Conservation (phyloP, 2,113 vertebrate genomes). For the Oryzias woworae region DNA sequence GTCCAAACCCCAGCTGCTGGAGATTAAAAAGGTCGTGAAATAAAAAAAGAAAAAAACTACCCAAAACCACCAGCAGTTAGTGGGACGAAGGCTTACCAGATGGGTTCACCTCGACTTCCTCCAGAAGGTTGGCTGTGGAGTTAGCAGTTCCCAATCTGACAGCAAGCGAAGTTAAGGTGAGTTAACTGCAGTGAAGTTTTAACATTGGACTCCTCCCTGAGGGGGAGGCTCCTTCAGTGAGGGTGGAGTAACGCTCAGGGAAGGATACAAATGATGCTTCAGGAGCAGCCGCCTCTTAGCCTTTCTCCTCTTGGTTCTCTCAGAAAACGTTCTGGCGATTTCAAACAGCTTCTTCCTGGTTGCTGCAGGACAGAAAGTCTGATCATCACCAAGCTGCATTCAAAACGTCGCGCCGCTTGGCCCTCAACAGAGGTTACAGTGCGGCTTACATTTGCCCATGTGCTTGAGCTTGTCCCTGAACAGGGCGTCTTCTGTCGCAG, state of each 20-base stretch:
- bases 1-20: no score
- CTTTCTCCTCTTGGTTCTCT: conserved; percentile 96
- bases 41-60: no score
- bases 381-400: not conserved
- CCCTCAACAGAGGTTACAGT: not conserved
- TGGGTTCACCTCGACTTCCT: conserved; percentile 87
- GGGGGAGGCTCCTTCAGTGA: no score
- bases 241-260: not conserved
- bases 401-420: not conserved
- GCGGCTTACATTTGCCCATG: conserved; percentile 96
- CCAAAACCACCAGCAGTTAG: not conserved
- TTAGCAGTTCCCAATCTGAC: conserved; percentile 87
- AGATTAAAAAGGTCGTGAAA: no score
- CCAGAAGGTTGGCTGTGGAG: conserved; percentile 94
- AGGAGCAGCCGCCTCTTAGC: conserved; percentile 87
- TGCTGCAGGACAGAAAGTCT: conserved; percentile 71
- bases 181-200: not conserved
- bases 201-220: not conserved
- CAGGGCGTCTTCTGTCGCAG: conserved; percentile 91
- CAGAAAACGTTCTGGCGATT: conserved; percentile 92
- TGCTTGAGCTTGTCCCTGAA: conserved; percentile 98
- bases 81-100: conserved; percentile 80
- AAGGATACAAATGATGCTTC: conserved; percentile 95
- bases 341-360: conserved; percentile 97
- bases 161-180: conserved; percentile 48